A percentile compares a stretch with the other conserved stretches of the same genome.
Evolutionary conservation across 2,113 vertebrate genomes (phyloP).

Genomic region (Hypanus sabinus): DNA sequence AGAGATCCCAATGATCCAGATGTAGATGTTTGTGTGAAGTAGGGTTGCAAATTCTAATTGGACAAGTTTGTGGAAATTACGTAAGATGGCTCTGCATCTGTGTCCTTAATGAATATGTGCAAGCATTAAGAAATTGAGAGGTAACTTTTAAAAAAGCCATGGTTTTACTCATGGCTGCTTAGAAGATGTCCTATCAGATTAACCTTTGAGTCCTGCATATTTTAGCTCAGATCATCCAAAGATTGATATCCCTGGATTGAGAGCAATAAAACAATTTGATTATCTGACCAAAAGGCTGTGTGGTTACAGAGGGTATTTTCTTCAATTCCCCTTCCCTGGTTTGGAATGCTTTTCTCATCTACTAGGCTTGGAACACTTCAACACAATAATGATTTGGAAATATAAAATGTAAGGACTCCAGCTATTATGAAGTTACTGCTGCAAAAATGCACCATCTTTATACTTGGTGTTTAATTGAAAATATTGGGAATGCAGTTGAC

Average conservation of each 20-base stretch:
- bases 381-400: not conserved
- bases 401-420: not conserved
- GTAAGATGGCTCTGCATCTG: not conserved
- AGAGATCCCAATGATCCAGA: too few species aligned
- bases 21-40: not conserved
- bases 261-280: not conserved
- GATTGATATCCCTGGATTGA: not conserved
- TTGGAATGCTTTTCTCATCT: not conserved
- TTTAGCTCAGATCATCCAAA: not conserved
- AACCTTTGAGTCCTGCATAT: not conserved
- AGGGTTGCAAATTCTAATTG: not conserved
- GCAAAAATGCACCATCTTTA: not conserved
- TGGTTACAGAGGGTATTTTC: not conserved
- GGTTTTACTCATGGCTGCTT: not conserved
- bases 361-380: not conserved
- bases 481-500: not conserved
- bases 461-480: not conserved
- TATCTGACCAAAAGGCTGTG: not conserved
- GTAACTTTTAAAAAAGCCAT: not conserved
- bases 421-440: not conserved
- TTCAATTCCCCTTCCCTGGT: not conserved
- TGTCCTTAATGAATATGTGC: not conserved
- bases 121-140: not conserved
- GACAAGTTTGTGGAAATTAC: not conserved
- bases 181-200: not conserved